Base-by-base conservation (phyloP, 2,888 invertebrate species). In the Amphiduros pacificus region DNA sequence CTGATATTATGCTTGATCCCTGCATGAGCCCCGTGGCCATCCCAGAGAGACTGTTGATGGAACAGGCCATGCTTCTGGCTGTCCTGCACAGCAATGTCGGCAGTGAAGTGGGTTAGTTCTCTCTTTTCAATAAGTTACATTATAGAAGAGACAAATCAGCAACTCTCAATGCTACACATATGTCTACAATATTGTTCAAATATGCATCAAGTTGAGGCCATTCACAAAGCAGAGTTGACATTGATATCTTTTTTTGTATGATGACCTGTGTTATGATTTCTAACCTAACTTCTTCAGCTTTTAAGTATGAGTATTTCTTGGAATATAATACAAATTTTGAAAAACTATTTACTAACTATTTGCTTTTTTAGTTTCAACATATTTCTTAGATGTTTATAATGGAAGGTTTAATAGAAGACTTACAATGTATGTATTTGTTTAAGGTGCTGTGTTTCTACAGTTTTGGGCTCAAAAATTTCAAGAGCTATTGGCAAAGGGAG, bases 41-140 rank as follows among this genome's bases (percentile, higher is more conserved):
- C 5, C 79, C 81, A 11, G 80, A 77, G 50, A 63, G 79, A 28
- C 85, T 95, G 75, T 85, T 92, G 0, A 88, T 91, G 22, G 96
- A 97, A 74, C 90, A 94, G 75, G 88, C 91, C 29, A 88, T 94
- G 71, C 80, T 97, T 0, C 85, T 97, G 17, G 87, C 92, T 0
- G 87, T 93, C 66, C 81, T 96, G 31, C 94, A 96, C 81, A 91
- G 92, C 0, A 94, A 94, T 80, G 88, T 97, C 41, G 96, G 93
- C 17, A 89, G 88, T 2, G 96, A 98, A 87, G 88, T 97, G 55
- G 94, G 93, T 89, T 75, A 83, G 86, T 77, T 54, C 28, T 48
- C 14, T 20, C 6, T n/a, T 48, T 9, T 48, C 14, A 36, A 14
- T 36, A 36, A 36, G 36, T 14, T 36, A 36, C 14, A 14, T 36